Evolutionary conservation across 2,888 invertebrate genomes (phyloP).

Genomic region (Aelia acuminata): DNA sequence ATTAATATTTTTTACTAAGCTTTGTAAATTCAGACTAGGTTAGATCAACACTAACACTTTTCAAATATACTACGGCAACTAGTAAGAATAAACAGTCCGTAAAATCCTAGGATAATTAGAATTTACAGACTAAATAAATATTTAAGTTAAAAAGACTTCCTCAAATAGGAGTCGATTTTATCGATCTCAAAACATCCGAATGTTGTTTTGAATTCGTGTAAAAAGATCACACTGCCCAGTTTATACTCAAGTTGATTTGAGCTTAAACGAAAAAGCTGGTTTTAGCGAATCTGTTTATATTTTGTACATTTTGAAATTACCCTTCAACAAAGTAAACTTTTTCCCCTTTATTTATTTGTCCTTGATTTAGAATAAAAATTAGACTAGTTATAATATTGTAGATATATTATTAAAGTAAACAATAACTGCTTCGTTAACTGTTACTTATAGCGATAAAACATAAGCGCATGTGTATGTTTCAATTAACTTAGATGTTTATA

Average conservation of each 20-base stretch:
- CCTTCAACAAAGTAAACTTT: background rate
- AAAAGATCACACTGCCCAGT: background rate
- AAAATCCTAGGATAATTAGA: background rate
- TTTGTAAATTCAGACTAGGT: no score
- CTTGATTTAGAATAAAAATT: background rate
- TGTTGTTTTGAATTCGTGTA: background rate
- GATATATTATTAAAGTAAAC: no score
- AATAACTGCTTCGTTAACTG: no score
- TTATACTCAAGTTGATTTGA: background rate
- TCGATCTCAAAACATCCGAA: background rate
- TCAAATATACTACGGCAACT: background rate
- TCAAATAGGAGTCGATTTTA: background rate
- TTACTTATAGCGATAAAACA: no score
- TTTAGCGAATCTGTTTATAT: background rate
- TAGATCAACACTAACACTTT: background rate
- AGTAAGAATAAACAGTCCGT: background rate
- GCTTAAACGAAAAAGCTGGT: background rate
- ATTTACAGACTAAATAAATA: background rate
- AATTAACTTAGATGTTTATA: no score
- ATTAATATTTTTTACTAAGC: no score
- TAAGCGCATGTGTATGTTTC: no score
- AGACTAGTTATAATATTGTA: no score
- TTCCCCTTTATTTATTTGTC: background rate
- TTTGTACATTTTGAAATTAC: background rate
- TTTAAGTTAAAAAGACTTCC: background rate